Evolutionary conservation across 2,113 vertebrate genomes (phyloP), one percentile per base, ranked within the genome.

Genomic region (Colaptes auratus): DNA sequence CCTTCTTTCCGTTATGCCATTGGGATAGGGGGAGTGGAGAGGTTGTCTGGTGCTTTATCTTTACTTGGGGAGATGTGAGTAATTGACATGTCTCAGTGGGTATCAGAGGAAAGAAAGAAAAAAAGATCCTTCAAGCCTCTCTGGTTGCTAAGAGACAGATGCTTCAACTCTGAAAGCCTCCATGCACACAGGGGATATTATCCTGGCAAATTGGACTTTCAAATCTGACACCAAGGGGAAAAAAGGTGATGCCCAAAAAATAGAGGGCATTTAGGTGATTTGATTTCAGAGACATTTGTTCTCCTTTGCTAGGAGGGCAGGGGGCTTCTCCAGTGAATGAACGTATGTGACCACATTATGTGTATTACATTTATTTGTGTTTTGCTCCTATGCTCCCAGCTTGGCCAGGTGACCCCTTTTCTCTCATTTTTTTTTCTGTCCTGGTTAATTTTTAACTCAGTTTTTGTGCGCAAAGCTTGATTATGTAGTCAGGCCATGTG

Each of bases 161-260:
- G 91, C 91, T 97, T 96, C 92, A 96, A 96, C 92, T 97, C 97
- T 96, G 95, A 97, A 97, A 98, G 94, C 88, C 93, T 97, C 94
- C 72, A 65, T 97, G 95, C 88, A 92, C 7, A 59, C 89, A 87
- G 88, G 95, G 97, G 92, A 94, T 95, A 95, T 96, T 97, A 96
- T 95, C 84, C 94, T 97, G 95, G 95, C 90, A 97, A 96, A 97
- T 89, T 95, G 96, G 93, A 97, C 96, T 97, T 97, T 97, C 88
- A 90, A 88, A 95, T 94, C 76, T 82, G 93, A 61, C 82, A 95
- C 58, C 58, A 93, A 84, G 39, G 30, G 79, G 50, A 67, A 67
- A 75, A 96, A 96, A 94, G 70, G 70, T 95, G 88, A 86, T 94
- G 50, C 31, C 91, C 65, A 9, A 53, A 91, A 94, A 65, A 50